Base-by-base conservation (phyloP, 2,797 vertebrate species). In the Alcedo quadribrachys region DNA sequence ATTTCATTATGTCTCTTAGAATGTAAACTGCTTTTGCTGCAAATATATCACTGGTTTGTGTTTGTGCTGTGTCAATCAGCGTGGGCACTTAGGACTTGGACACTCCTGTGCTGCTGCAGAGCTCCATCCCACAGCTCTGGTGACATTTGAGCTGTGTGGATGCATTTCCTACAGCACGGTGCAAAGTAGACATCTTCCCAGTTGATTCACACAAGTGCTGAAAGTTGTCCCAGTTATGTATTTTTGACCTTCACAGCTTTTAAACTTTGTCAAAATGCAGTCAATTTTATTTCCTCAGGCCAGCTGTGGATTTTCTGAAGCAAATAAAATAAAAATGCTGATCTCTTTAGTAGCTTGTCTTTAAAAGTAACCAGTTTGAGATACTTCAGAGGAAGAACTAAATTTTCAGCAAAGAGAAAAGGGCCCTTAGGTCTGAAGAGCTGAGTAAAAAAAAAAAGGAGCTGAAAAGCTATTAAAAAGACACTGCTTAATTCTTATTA, bases 391-490 rank as follows among this genome's bases (percentile, higher is more conserved):
- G 40, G 61, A 86, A 79, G 17, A 77, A 51, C 43, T 75, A 58
- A 65, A 70, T 77, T 33, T 46, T 18, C 28, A 58, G 46, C 25
- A 58, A 82, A 54, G 14, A 61, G 13, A 81, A 67, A 87, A 85
- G 51, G 61, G 13, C 13, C 15, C 27, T 65, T 68, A 85, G 37
- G 54, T 68, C 54, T 84, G 54, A 82, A 54, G 19, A 67, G 32
- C 11, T 58, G 51, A 73, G 37, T 55, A n/a, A n/a, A 60, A 95
- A 84, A 93, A 42, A 51, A 95, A 84, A 93, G 37, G 10, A 93
- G 6, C 8, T 80, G 57, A 67, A 74, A 88, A 86, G 11, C n/a
- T 57, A 77, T 65, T 27, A 65, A 50, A 88, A 89, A 81, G 37
- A 3, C 6, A 16, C 11, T 17, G 28, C 9, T 78, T 75, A 58